Base-by-base conservation (phyloP, 1,140 invertebrate species). In the Odontomachus brunneus region DNA sequence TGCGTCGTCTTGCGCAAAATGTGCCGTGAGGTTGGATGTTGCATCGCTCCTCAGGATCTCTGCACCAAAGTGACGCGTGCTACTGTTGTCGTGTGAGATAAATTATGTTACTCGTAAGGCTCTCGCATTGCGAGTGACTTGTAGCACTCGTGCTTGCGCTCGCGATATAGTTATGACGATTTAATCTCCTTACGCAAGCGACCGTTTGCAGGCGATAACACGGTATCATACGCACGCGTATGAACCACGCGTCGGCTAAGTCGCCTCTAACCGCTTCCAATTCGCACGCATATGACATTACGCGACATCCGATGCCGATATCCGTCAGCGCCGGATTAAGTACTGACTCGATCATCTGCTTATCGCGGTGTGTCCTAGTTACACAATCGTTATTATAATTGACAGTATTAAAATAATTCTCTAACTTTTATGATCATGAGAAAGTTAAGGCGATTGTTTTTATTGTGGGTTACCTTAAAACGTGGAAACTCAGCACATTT, bases 171-270 rank as follows among this genome's bases (percentile, higher is more conserved):
- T 69, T 44, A 9, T 38, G 55, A 44, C 22, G 24, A 53, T 17
- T 59, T 60, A 72, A 78, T 86, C 80, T 19, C 22, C 38, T 74
- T 17, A 65, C 48, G 19, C 53, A 81, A 48, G 55, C 38, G 53
- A 86, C 44, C 71, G 66, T 62, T 74, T 26, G n/a, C 38, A 74
- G 74, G 55, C 55, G 49, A 86, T 73, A 84, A 86, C 53, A 9
- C 9, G 38, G 57, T 69, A 82, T 71, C 59, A 65, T 11, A 44
- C 3, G 38, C 38, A 44, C 38, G 3, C 55, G 24, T 51, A n/a
- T 22, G n/a, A 19, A 3, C 24, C 69, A 57, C 65, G 7, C n/a
- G 15, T 19, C 2, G 7, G 26, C 3, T 9, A 14, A 55, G 57
- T 62, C 62, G 11, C 55, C n/a, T 67, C 86, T 55, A 87, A 73